phyloP scores from a whole-genome alignment of 2,113 vertebrate genomes.

The Oryzias javanicus region DNA sequence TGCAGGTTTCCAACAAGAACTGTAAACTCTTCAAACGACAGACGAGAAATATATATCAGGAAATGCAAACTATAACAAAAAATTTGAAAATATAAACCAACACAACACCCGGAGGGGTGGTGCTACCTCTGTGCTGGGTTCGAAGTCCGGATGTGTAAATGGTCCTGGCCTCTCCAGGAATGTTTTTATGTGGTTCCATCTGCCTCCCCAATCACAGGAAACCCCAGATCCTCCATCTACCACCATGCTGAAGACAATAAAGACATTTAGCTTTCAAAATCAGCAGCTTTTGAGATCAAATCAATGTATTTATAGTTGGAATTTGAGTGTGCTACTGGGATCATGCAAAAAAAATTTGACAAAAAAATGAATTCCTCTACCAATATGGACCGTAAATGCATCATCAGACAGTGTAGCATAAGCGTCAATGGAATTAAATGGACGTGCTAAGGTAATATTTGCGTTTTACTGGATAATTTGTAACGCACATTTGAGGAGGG shows the following conservation, averaged over 20 bases:
- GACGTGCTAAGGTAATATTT: too few species aligned
- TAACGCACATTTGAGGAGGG: too few species aligned
- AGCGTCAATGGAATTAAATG: too few species aligned
- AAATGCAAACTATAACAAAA: neutral
- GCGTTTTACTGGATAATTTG: too few species aligned
- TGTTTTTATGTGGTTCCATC: conserved; percentile 94
- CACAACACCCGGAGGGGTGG: conserved; percentile 27
- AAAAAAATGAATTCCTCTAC: neutral
- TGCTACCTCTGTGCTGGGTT: conserved; percentile 91
- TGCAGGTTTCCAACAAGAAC: conserved; percentile 92
- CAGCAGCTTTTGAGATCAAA: neutral
- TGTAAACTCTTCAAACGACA: conserved; percentile 82
- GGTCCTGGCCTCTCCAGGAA: conserved; percentile 94
- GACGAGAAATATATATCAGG: neutral
- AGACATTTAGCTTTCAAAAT: conserved; percentile 20
- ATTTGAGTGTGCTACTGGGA: neutral
- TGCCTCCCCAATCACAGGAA: conserved; percentile 89
- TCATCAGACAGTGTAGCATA: too few species aligned
- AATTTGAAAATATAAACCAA: neutral
- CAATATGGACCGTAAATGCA: too few species aligned
- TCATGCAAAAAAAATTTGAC: conserved; percentile 14
- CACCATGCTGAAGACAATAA: conserved; percentile 89
- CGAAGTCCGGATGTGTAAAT: conserved; percentile 95
- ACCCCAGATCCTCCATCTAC: conserved; percentile 88
- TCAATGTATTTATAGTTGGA: neutral